Evolutionary conservation across 2,797 vertebrate genomes (phyloP), one percentile per base, ranked within the genome.

Genomic region (Spinus pinus): DNA sequence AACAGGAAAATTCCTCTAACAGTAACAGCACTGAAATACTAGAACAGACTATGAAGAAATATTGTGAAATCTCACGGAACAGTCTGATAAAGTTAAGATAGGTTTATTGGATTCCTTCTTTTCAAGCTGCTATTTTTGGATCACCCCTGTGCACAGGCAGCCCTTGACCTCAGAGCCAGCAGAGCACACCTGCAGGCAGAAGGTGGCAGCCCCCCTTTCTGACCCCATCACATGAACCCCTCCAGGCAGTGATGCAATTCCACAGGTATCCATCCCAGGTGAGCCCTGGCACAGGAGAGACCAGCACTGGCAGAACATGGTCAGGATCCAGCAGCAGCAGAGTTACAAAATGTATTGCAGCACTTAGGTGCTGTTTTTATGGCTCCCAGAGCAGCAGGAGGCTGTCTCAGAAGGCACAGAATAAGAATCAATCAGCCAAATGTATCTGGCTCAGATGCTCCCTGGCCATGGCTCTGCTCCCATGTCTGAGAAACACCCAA

Each of bases 391-490:
- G 80, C 93, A 80, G 82, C 67, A 61, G 78, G 74, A 62, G 85
- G 70, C 37, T 20, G 27, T 30, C 94, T 46, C 60, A 2, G 50
- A 58, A 87, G 51, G 58, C 4, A 41, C 6, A 8, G 42, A 87
- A 50, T 39, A 62, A 93, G 74, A 93, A 88, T 78, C 77, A 49
- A 86, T 80, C 89, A 87, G 58, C 27, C 95, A 95, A 72, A 92
- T 65, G 11, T 69, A 88, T 50, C n/a, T 75, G 83, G 73, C 73
- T 88, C 54, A 84, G 77, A 81, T 84, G 65, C 39, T 81, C 47
- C 53, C 50, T 71, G 61, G 30, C 53, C 69, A 39, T 24, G 65
- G 90, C 90, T 94, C 46, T 0, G 0, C 37, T 88, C 69, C 75
- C 56, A 42, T 0, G 23, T 17, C 69, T 78, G n/a, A 70, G 75